Evolutionary conservation across 1,140 invertebrate species (phyloP).

Genomic region (Parapsyche elsis): DNA sequence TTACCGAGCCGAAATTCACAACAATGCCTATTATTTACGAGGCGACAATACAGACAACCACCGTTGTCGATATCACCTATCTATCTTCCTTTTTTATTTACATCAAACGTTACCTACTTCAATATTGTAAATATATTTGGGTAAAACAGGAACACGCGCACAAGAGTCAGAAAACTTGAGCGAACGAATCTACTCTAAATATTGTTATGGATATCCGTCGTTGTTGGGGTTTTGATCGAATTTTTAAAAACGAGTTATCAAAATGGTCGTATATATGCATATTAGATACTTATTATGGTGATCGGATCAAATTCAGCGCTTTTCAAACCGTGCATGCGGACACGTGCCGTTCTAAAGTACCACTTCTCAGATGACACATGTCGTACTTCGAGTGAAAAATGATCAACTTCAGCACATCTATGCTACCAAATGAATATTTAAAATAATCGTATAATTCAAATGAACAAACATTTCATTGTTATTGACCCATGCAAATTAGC

Average conservation of each 20-base stretch:
- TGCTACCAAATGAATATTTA: no score
- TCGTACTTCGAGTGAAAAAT: no score
- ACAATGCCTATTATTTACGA: conserved; percentile 7
- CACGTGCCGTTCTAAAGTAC: no score
- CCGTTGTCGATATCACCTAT: background rate
- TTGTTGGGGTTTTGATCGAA: background rate
- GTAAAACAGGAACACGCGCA: no score
- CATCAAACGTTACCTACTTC: background rate
- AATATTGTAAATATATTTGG: background rate
- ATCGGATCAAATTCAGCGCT: background rate
- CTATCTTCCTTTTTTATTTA: background rate
- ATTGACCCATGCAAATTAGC: no score
- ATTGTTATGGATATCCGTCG: no score
- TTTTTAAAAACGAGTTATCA: background rate
- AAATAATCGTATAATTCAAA: no score
- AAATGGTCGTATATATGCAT: background rate
- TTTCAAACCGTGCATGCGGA: background rate
- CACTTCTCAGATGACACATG: no score
- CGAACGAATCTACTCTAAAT: no score
- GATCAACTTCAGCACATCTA: no score
- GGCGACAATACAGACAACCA: background rate
- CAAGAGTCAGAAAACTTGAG: no score
- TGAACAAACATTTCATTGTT: no score
- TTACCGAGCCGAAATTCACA: conserved; percentile 7
- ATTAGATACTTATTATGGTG: background rate